Conservation (phyloP, 2,113 vertebrate genomes). For the Zootoca vivipara region DNA sequence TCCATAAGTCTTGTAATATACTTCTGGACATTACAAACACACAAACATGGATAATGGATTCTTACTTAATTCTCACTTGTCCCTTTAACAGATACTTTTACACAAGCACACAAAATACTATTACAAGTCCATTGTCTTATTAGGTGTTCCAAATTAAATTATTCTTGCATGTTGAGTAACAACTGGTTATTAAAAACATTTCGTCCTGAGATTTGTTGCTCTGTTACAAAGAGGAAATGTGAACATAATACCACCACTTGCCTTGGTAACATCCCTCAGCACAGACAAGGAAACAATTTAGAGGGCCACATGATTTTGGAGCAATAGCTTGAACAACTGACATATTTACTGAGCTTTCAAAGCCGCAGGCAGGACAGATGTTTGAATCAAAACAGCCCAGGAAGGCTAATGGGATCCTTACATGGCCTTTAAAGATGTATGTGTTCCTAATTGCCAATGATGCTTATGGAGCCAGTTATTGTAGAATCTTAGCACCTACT, state of each 20-base stretch:
- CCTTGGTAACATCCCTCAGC: conserved; percentile 35
- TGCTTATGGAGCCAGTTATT: background rate
- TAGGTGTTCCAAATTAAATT: conserved; percentile 49
- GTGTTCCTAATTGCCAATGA: background rate
- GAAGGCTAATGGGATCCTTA: conserved; percentile 15
- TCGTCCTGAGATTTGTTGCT: conserved; percentile 46
- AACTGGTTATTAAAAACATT: conserved; percentile 48
- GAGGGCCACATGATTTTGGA: conserved; percentile 55
- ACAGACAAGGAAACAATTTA: conserved; percentile 38
- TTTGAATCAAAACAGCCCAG: conserved; percentile 10
- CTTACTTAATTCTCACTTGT: conserved; percentile 48
- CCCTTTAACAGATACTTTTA: conserved; percentile 39
- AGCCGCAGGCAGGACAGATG: conserved; percentile 37
- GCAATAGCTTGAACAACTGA: conserved; percentile 51
- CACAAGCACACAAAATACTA: conserved; percentile 22
- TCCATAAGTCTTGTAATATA: background rate
- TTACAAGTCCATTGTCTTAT: background rate
- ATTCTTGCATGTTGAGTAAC: conserved; percentile 52
- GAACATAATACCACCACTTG: conserved; percentile 26
- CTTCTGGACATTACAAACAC: background rate
- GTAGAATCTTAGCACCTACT: background rate
- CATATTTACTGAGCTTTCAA: conserved; percentile 12
- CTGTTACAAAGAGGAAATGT: conserved; percentile 47
- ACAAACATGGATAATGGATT: background rate
- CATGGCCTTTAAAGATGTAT: background rate